Evolutionary conservation across 2,797 vertebrate species (phyloP).

Genomic region (Fringilla coelebs): DNA sequence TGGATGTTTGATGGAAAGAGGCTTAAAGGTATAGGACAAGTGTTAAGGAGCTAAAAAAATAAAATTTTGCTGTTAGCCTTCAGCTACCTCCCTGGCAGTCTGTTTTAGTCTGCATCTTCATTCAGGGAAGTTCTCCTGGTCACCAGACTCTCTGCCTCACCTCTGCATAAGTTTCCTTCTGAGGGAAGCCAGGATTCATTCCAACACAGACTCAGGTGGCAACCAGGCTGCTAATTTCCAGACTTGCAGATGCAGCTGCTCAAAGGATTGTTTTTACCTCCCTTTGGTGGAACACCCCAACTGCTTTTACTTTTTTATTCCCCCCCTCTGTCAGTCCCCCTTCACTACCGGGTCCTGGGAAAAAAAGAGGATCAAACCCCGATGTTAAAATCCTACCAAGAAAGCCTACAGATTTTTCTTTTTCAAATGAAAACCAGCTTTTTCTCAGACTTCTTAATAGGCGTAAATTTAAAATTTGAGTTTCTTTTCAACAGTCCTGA

Average conservation of each 20-base stretch:
- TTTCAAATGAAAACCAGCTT: background rate
- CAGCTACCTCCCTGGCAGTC: background rate
- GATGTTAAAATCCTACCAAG: background rate
- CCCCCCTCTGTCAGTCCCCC: rapidly evolving
- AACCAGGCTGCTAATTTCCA: background rate
- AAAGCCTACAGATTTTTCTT: background rate
- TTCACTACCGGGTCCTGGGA: rapidly evolving
- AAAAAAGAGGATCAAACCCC: background rate
- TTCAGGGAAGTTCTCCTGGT: background rate
- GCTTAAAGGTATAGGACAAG: background rate
- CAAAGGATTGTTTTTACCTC: background rate
- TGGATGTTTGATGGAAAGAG: background rate
- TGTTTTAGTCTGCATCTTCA: background rate
- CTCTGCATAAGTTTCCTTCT: background rate
- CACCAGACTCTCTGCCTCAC: background rate
- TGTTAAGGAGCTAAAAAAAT: background rate
- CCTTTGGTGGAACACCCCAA: background rate
- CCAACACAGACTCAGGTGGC: background rate
- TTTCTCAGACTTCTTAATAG: background rate
- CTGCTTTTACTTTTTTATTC: background rate
- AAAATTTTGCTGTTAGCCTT: background rate
- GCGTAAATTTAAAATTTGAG: background rate
- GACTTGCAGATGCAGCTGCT: background rate
- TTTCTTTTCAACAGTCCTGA: background rate
- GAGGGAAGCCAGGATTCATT: background rate